These are phyloP conservation scores for Phengaris alcon DNA, from an alignment of 2,888 invertebrate species.

Conservation along the genomic window DNA sequence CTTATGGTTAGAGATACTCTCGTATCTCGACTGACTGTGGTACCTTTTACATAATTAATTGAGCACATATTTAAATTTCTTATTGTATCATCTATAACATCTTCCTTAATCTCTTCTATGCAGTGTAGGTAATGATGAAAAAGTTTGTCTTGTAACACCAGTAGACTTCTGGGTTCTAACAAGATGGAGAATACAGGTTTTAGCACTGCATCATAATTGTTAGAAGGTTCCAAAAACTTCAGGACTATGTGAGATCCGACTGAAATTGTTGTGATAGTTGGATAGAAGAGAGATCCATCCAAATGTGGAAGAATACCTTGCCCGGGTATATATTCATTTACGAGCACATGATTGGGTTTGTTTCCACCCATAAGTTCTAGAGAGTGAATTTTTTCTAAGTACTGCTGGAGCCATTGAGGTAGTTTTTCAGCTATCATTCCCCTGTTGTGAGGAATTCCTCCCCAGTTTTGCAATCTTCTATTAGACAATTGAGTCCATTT, in stretches of 20 bases:
- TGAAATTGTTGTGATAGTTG: conserved; percentile 94
- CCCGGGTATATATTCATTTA: conserved; percentile 95
- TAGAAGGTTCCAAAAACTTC: conserved; percentile 84
- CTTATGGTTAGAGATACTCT: conserved; percentile 95
- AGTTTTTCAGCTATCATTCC: conserved; percentile 91
- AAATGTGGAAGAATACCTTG: conserved; percentile 99
- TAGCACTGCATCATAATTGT: conserved; percentile 50
- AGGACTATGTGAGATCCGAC: conserved; percentile 95
- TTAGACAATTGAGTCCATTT: conserved; percentile 97
- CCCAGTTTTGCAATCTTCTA: conserved; percentile 97
- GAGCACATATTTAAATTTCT: conserved; percentile 83
- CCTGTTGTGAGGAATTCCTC: conserved; percentile 93
- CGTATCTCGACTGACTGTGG: conserved; percentile 81
- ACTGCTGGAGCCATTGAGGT: conserved; percentile 89
- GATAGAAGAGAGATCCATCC: conserved; percentile 96
- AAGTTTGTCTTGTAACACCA: conserved; percentile 89
- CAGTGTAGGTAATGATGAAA: conserved; percentile 92
- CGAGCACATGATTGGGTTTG: conserved; percentile 93
- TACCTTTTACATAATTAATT: conserved; percentile 73
- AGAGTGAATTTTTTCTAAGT: conserved; percentile 83
- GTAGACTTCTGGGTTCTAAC: conserved; percentile 91
- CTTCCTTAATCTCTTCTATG: conserved; percentile 85
- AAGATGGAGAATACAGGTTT: conserved; percentile 84
- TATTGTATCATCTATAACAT: conserved; percentile 80
- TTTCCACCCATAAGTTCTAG: conserved; percentile 85